Base-by-base conservation (phyloP, 2,797 vertebrate genomes). In the Notoglanidium macrostoma region DNA sequence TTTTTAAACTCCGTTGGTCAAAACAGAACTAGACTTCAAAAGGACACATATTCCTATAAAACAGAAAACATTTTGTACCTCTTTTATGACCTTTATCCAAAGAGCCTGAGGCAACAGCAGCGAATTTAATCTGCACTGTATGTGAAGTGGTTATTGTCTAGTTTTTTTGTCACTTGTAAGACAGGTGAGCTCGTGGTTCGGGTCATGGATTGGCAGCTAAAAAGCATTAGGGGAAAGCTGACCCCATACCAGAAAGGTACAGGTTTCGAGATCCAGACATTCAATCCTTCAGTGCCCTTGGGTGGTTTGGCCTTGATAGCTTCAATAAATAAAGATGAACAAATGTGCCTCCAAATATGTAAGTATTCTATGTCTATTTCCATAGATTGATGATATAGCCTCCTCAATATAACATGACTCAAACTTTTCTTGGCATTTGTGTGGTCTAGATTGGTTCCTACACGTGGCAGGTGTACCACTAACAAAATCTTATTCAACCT, bases 401-500 rank as follows among this genome's bases (percentile, higher is more conserved):
- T 40, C 40, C 40, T 40, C 40, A 40, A 3, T 40, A 40, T 40
- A 40, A 40, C 40, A 40, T 40, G 40, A 40, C 40, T 40, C 40
- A 40, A 40, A 40, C 40, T 40, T 40, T 40, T 59, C 65, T 73
- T 29, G 44, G 40, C 26, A 5, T 61, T 11, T 23, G 32, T 5
- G 11, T 61, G 77, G 35, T 35, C 67, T 61, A 49, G 17, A 15
- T 67, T 57, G 65, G 40, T 40, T n/a, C 51, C 65, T 29, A 23
- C 73, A 78, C 21, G 68, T 32, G 83, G 46, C 55, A 85, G 83
- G 44, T 85, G 68, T 80, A 67, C 65, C 17, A 29, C 35, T 82
- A 74, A 65, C 68, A 80, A 80, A 74, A 35, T 54, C 72, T 81
- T 74, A 85, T 55, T 81, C 49, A 76, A 77, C 61, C 65, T 21